Evolutionary conservation across 2,888 invertebrate species (phyloP).

Genomic region (Drosophila melanocephala): DNA sequence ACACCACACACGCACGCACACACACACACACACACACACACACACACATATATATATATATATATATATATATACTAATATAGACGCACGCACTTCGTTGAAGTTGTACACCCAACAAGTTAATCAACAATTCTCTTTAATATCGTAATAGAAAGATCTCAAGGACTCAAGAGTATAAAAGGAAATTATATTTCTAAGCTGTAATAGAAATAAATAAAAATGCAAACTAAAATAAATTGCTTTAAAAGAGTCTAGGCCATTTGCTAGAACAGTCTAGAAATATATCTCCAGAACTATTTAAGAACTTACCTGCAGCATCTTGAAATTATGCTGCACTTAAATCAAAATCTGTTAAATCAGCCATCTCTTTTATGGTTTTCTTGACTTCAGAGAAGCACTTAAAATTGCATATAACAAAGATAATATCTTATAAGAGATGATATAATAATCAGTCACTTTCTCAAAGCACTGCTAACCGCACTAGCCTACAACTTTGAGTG

Average conservation of each 20-base stretch:
- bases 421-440: neutral
- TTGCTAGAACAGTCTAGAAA: neutral
- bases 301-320: neutral
- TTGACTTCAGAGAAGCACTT: neutral
- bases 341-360: neutral
- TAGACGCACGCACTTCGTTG: constrained; percentile 24
- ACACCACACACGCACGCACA: constrained; percentile 26
- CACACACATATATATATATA: neutral
- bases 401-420: neutral
- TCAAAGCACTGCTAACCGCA: neutral
- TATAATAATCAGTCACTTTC: neutral
- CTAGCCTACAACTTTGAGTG: neutral
- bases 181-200: neutral
- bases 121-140: constrained; percentile 4
- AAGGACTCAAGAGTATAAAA: neutral
- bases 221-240: neutral
- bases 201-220: neutral
- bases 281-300: neutral
- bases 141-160: neutral
- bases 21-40: neutral
- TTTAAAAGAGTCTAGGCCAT: neutral
- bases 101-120: constrained; percentile 38
- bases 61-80: constrained; percentile 4
- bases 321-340: neutral
- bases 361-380: neutral